Evolutionary conservation across 2,113 vertebrate genomes (phyloP), one percentile per base, ranked within the genome.

Genomic region (Cavia aperea): DNA sequence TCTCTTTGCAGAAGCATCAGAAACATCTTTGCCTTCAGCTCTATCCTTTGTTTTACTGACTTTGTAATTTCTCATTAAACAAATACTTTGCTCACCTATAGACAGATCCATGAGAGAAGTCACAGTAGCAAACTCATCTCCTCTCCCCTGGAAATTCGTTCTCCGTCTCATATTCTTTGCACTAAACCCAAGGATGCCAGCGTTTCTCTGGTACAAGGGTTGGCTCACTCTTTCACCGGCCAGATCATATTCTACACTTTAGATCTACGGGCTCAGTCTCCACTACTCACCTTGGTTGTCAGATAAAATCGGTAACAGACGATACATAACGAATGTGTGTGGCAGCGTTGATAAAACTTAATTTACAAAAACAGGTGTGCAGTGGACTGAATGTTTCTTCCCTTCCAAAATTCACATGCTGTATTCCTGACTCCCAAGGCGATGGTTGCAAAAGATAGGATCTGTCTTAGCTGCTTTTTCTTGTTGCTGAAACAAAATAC

Each of bases 1-100:
- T 65, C 36, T 92, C 56, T n/a, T 83, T n/a, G 16, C 33, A 92
- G 58, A 62, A 58, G 43, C 70, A 58, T 33, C 58, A 70, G 77
- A 77, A 81, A 72, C 19, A 75, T 51, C 33, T 54, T 66, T 54
- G 78, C 49, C 68, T 90, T 58, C 65, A 70, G 26, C 29, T 85
- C n/a, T 65, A 66, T 39, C 95, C 81, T 87, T 87, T 62, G 36
- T 79, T 85, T 88, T 73, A 90, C 75, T 83, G 81, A 94, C 83
- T 81, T 92, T 13, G 24, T 84, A 29, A 95, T 63, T 81, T 85
- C 58, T 86, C 54, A 14, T 78, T 91, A 78, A 87, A 89, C 23
- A 85, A 86, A 78, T n/a, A 10, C 19, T 79, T n/a, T 62, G 79
- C 4, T 88, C 19, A 33, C 49, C 65, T 63, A 5, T 82, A 84